These are phyloP conservation scores for Drosophila mimetica DNA, from an alignment of 2,888 invertebrate genomes.

Conservation along the genomic window DNA sequence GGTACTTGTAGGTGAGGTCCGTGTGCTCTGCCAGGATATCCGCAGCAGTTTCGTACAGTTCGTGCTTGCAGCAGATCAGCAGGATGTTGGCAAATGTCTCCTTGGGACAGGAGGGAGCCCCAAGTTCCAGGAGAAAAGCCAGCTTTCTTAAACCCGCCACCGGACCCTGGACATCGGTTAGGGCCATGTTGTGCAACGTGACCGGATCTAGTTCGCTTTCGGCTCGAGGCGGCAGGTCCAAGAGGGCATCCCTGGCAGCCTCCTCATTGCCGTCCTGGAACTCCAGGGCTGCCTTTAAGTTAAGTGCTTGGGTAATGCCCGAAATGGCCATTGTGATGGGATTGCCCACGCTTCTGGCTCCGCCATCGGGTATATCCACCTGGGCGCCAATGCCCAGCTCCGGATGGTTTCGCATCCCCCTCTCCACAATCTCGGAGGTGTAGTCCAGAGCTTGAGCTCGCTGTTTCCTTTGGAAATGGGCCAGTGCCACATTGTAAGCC, in stretches of 20 bases:
- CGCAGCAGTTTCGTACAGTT: slow-evolving; percentile 98
- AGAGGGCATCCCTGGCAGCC: slow-evolving; percentile 91
- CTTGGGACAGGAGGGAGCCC: slow-evolving; percentile 93
- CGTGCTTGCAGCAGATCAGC: slow-evolving; percentile 97
- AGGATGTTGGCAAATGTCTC: slow-evolving; percentile 99
- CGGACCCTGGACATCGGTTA: slow-evolving; percentile 95
- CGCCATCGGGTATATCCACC: slow-evolving; percentile 88
- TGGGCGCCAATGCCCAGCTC: slow-evolving; percentile 98
- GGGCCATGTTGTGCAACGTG: slow-evolving; percentile 97
- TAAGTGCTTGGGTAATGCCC: slow-evolving; percentile 98
- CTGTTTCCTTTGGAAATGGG: slow-evolving; percentile 97
- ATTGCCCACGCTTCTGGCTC: slow-evolving; percentile 92
- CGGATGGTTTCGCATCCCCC: slow-evolving; percentile 97
- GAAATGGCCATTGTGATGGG: slow-evolving; percentile 92
- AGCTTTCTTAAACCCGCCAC: slow-evolving; percentile 93
- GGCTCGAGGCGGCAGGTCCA: slow-evolving; percentile 95
- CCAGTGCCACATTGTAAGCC: slow-evolving; percentile 97
- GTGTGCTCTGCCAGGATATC: slow-evolving; percentile 99
- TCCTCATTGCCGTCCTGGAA: slow-evolving; percentile 94
- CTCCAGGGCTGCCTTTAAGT: slow-evolving; percentile 99
- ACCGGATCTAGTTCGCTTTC: slow-evolving; percentile 99
- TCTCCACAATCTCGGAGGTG: slow-evolving; percentile 96
- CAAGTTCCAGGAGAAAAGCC: slow-evolving; percentile 96
- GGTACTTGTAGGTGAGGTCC: slow-evolving; percentile 96
- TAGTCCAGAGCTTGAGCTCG: slow-evolving; percentile 96